Conservation (phyloP, 53 echinoderm and acorn worm genomes). For the Echinarachnius parma region DNA sequence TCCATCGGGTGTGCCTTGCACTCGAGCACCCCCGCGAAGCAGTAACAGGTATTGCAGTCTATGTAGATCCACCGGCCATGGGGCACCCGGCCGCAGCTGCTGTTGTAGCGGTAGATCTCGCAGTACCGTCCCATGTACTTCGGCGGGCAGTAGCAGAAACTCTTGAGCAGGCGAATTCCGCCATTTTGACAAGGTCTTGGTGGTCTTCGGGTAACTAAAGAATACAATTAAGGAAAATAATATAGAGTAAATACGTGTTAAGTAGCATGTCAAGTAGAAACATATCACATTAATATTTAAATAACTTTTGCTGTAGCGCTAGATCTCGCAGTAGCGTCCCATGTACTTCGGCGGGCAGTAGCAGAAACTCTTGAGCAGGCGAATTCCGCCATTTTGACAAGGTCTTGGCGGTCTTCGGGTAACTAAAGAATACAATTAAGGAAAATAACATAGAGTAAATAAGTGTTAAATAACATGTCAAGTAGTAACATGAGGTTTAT, state of each 20-base stretch:
- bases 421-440: background rate
- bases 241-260: no score
- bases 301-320: conserved; percentile 45
- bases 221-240: background rate
- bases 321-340: conserved; percentile 82
- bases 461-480: no score
- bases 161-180: conserved; percentile 72
- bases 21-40: conserved; percentile 53
- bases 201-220: conserved; percentile 10
- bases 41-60: conserved; percentile 70
- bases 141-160: conserved; percentile 74
- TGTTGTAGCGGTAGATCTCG: conserved; percentile 51
- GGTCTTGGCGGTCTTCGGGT: conserved; percentile 35
- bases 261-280: no score
- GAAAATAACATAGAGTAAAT: no score
- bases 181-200: conserved; percentile 70
- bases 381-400: conserved; percentile 80
- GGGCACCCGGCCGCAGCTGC: conserved; percentile 52
- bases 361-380: conserved; percentile 79
- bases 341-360: conserved; percentile 60
- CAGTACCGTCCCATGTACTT: conserved; percentile 80
- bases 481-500: no score
- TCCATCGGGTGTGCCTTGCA: conserved; percentile 52
- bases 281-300: no score
- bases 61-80: conserved; percentile 61